Base-by-base conservation (phyloP, 2,797 vertebrate species). In the Mycteria americana region DNA sequence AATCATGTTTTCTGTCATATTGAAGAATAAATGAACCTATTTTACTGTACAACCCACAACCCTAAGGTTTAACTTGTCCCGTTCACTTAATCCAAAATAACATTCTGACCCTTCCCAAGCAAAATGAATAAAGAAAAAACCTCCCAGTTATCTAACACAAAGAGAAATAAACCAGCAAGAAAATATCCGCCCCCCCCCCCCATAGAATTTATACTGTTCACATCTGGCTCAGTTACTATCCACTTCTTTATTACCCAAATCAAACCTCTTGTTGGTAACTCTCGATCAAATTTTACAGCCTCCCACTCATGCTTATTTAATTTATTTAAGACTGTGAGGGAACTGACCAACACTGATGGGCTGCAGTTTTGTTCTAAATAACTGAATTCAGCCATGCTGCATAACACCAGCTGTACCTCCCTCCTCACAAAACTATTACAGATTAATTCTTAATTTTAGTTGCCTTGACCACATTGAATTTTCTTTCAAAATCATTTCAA, bases 1-100 rank as follows among this genome's bases (percentile, higher is more conserved):
- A 95, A 93, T 91, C 48, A 72, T 41, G n/a, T 82, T 82, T 93
- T 92, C 51, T 94, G 65, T 85, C 59, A 92, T 75, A 90, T 6
- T 88, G 85, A 89, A 88, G 84, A 92, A 91, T 87, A 96, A 89
- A 87, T 64, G 22, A 76, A 75, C 46, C 43, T 67, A 45, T 60
- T 93, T 95, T 96, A 92, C 91, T 93, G 25, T 69, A 54, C 50
- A 78, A 31, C 72, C 8, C 48, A 41, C 64, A 76, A 84, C 37
- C 39, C 83, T 86, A 89, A 88, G 63, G 23, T 79, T 73, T 92
- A 79, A 70, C 15, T 56, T 85, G 16, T 74, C 45, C 60, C 14
- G 7, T 54, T 86, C 33, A 27, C 33, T 70, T 87, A 91, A 85
- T 14, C 43, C 25, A 54, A 37, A 86, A 37, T 37, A 93, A 54